A percentile compares a stretch with the other conserved stretches of the same genome.
These are phyloP conservation scores for Phrynocephalus guinanensis DNA, from an alignment of 2,797 vertebrate genomes.

Conservation along the genomic window DNA sequence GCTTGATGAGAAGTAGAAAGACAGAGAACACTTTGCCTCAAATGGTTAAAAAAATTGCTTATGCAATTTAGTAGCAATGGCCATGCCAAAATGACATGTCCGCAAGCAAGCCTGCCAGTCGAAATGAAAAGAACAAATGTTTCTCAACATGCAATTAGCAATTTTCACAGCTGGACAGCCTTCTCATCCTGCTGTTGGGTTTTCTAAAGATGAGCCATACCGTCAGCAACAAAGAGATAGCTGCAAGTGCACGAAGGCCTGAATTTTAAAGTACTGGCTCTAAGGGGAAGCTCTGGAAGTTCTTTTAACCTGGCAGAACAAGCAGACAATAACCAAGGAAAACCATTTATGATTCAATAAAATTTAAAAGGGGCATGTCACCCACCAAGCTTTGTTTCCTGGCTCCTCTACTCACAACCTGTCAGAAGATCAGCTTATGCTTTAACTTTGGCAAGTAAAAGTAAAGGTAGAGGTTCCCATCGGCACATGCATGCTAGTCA, in stretches of 20 bases:
- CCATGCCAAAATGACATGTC: slow-evolving; percentile 27
- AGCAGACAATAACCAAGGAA: neutral
- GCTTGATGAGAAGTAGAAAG: neutral
- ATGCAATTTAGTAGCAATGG: neutral
- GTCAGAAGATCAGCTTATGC: neutral
- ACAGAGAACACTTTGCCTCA: neutral
- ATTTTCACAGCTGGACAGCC: neutral
- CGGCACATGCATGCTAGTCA: too few relatives aligned
- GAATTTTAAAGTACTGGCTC: neutral
- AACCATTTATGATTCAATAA: neutral
- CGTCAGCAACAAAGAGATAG: slow-evolving; percentile 35
- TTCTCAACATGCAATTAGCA: neutral
- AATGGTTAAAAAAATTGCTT: slow-evolving; percentile 3
- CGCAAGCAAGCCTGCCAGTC: slow-evolving; percentile 35
- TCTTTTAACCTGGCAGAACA: neutral
- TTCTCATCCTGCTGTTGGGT: slow-evolving; percentile 49
- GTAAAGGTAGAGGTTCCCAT: too few relatives aligned
- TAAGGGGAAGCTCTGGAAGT: neutral
- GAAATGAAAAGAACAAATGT: slow-evolving; percentile 54
- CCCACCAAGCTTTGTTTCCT: neutral
- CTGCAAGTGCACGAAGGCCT: slow-evolving; percentile 25
- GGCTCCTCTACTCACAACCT: neutral
- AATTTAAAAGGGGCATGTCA: neutral
- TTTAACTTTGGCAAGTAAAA: neutral
- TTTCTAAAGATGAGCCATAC: slow-evolving; percentile 44